Base-by-base conservation (phyloP, 92 coral and sea anemone genomes). In the Epizoanthus ramosus region DNA sequence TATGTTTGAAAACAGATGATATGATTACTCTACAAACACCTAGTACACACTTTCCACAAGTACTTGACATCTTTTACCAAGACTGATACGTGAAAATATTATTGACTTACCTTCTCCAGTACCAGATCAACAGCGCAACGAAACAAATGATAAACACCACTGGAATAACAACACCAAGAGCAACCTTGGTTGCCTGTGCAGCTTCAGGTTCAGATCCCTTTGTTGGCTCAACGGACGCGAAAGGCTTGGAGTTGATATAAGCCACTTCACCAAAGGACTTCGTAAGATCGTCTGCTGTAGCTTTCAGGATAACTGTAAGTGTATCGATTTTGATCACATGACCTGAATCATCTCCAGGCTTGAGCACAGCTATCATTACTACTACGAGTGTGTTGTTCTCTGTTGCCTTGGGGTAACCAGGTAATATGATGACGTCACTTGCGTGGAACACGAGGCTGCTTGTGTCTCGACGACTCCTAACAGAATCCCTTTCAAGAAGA, bases 21-120 rank as follows among this genome's bases (percentile, higher is more conserved):
- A n/a, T n/a, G n/a, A n/a, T n/a, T n/a, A n/a, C n/a, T n/a, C n/a
- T n/a, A n/a, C n/a, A n/a, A n/a, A n/a, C n/a, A n/a, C n/a, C n/a
- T n/a, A n/a, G n/a, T n/a, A n/a, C n/a, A n/a, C n/a, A n/a, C n/a
- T n/a, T n/a, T n/a, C n/a, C n/a, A n/a, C n/a, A n/a, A n/a, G 33
- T n/a, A n/a, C n/a, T n/a, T n/a, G n/a, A n/a, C n/a, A n/a, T n/a
- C n/a, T n/a, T n/a, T n/a, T n/a, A n/a, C n/a, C n/a, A n/a, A n/a
- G n/a, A n/a, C n/a, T n/a, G n/a, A n/a, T n/a, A n/a, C n/a, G n/a
- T n/a, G n/a, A 14, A n/a, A 14, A 65, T 28, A 65, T 15, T 12
- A 19, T 66, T 65, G 70, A 65, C 31, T 24, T 21, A 65, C 70
- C 70, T 65, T 63, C 68, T n/a, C 70, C 71, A 66, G 39, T 66